These are phyloP conservation scores for Furnarius figulus DNA, from an alignment of 2,113 vertebrate species.

Conservation along the genomic window DNA sequence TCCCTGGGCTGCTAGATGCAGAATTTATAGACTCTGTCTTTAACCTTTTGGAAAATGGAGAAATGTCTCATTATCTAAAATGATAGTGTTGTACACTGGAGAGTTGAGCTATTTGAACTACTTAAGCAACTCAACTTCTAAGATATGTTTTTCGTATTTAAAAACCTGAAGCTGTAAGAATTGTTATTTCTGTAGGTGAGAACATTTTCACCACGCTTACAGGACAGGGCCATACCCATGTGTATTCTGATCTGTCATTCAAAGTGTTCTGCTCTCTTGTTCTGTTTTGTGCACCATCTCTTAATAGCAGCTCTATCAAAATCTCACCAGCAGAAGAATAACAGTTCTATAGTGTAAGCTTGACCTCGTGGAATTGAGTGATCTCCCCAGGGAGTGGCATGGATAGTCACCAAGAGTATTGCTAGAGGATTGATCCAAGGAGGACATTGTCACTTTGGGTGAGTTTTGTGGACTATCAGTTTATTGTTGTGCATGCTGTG, in stretches of 20 bases:
- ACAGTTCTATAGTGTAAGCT: background rate
- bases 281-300: background rate
- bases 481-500: background rate
- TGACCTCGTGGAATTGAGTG: background rate
- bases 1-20: conserved; percentile 30
- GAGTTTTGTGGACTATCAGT: background rate
- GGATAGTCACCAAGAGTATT: background rate
- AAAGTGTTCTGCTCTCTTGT: background rate
- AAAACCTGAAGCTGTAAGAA: background rate
- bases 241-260: background rate
- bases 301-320: background rate
- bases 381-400: background rate
- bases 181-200: background rate
- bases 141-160: background rate
- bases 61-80: conserved; percentile 65
- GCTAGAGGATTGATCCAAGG: background rate
- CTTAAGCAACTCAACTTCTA: background rate
- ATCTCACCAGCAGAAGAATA: background rate
- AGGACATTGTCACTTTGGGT: background rate
- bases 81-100: conserved; percentile 44
- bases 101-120: conserved; percentile 38
- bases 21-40: conserved; percentile 56
- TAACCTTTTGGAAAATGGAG: conserved; percentile 56
- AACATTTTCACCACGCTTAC: background rate
- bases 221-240: background rate